Base-by-base conservation (phyloP, 2,797 vertebrate species). In the Spea hammondii region DNA sequence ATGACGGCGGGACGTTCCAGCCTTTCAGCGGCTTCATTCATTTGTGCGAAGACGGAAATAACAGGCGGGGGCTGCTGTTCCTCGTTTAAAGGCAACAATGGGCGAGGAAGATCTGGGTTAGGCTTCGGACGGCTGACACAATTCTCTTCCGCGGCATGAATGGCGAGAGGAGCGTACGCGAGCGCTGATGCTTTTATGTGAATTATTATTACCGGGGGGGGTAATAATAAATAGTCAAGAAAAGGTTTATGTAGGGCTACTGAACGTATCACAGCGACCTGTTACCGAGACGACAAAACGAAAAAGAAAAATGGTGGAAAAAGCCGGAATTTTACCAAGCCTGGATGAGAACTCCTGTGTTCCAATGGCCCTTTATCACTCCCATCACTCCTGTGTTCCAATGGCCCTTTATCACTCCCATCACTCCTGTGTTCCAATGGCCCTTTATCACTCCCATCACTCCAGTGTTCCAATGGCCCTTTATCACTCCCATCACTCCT, bases 41-140 rank as follows among this genome's bases (percentile, higher is more conserved):
- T 55, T 50, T n/a, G 7, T 51, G 14, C 53, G 1, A 46, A 1
- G n/a, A 45, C 49, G 49, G 76, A 8, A 17, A 57, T 8, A 51
- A n/a, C 57, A 46, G 49, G 10, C 10, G 14, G 5, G 14, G 54
- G 46, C 47, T 47, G 11, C 45, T 5, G 53, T n/a, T 14, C 50
- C 6, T 9, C 62, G 6, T 54, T 62, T 44, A n/a, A 59, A 50
- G 17, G 9, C 51, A 48, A 69, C 12, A 45, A 70, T 45, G 13
- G 48, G 45, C 32, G 8, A 51, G 5, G 17, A 5, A 69, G 46
- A 70, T 74, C 11, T 65, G n/a, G 72, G 65, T 79, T 70, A 74
- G 55, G 12, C 8, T 74, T 54, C 44, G 54, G 64, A 54, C 8
- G 13, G 48, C 14, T 59, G 54, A 79, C 48, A 74, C 10, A 70